Percentiles rank a stretch among this genome's conserved stretches.
Conservation (phyloP, 2,888 invertebrate species). For the Trachelus iudaicus region DNA sequence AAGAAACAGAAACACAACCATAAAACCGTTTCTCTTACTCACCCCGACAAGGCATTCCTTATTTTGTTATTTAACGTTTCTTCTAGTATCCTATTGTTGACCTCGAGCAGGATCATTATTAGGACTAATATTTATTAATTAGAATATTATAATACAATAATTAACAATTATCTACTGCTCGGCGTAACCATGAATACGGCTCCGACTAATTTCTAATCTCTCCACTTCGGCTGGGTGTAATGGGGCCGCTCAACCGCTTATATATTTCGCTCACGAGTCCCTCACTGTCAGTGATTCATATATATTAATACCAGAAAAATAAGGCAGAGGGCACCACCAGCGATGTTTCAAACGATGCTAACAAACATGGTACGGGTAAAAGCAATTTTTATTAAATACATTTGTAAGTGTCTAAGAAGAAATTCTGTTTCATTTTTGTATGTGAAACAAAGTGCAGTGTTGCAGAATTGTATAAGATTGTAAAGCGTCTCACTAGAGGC, state of each 20-base stretch:
- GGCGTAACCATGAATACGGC: slow-evolving; percentile 53
- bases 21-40: slow-evolving; percentile 68
- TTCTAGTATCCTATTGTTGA: slow-evolving; percentile 98
- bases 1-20: slow-evolving; percentile 62
- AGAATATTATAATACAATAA: slow-evolving; percentile 51
- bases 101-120: slow-evolving; percentile 95
- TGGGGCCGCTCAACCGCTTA: not conserved
- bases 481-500: not conserved
- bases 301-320: not conserved
- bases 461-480: not conserved
- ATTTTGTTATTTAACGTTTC: slow-evolving; percentile 96
- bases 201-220: slow-evolving; percentile 51
- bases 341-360: not conserved
- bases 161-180: slow-evolving; percentile 54
- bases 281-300: not conserved
- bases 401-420: not conserved
- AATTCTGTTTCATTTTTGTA: not conserved
- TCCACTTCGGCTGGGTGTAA: slow-evolving; percentile 24
- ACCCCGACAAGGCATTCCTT: slow-evolving; percentile 96
- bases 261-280: not conserved
- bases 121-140: slow-evolving; percentile 40
- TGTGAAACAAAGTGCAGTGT: not conserved
- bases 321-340: not conserved
- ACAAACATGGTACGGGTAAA: not conserved
- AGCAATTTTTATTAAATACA: not conserved